Base-by-base conservation (phyloP, 2,797 vertebrate species). In the Acanthurus tractus region DNA sequence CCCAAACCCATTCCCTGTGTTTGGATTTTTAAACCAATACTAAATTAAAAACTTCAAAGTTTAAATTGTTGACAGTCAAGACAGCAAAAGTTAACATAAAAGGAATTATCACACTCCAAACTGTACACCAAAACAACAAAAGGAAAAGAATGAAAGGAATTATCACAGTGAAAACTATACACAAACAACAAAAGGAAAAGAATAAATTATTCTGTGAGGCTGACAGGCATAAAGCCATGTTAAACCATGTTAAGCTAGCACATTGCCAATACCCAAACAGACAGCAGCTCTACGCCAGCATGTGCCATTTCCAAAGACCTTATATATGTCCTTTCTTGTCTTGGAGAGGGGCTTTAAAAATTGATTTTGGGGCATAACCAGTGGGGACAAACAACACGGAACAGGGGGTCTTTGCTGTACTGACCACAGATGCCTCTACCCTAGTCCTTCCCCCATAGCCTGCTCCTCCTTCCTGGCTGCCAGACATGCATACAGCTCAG, bases 401-500 rank as follows among this genome's bases (percentile, higher is more conserved):
- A 63, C 63, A 67, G 64, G 66, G 52, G 64, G 63, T 85, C 66
- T 36, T 0, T 22, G 55, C 40, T 61, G 67, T 75, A 49, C 42
- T 71, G 58, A 52, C 66, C 73, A 82, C 78, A 86, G 74, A 86
- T 88, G 62, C 82, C 54, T 52, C 59, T 12, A 40, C 12, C 38
- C 44, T 13, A 15, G 72, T 56, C 56, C 68, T 58, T 73, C 64
- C 53, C 82, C 70, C 50, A 57, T 58, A 34, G 71, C 75, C 54
- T 40, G 8, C 8, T 78, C 70, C 52, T 84, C 63, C 70, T 67
- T 73, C 67, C 63, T 78, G 57, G 40, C 76, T 83, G 67, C 70
- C 79, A 83, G 54, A 82, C 68, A 63, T 65, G 82, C 74, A 68
- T 77, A 73, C 80, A 78, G 68, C 66, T 76, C 70, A 36, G 65